Percentiles rank a stretch among this genome's conserved stretches.
These are phyloP conservation scores for Platycheirus albimanus DNA, from an alignment of 2,888 invertebrate species.

Conservation along the genomic window DNA sequence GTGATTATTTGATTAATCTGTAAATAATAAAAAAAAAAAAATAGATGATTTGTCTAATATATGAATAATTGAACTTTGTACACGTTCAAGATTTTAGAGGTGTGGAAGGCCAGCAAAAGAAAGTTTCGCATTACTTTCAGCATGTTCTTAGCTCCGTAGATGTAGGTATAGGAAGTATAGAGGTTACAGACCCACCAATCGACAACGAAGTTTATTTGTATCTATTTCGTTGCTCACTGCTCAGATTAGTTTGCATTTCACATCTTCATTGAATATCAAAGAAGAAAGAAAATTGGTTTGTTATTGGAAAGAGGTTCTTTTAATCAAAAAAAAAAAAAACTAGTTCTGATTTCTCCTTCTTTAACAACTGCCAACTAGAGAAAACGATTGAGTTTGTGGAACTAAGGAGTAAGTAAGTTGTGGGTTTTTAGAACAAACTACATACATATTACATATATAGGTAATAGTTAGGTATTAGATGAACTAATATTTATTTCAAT, in stretches of 20 bases:
- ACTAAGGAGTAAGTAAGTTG: too few relatives aligned
- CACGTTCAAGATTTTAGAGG: neutral
- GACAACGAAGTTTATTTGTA: slow-evolving; percentile 26
- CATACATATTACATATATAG: too few relatives aligned
- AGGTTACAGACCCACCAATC: slow-evolving; percentile 38
- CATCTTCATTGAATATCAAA: slow-evolving; percentile 44
- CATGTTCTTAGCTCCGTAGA: neutral
- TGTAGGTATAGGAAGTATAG: neutral
- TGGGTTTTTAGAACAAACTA: too few relatives aligned
- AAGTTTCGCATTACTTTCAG: slow-evolving; percentile 62
- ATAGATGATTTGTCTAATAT: too few relatives aligned
- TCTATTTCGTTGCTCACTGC: slow-evolving; percentile 16
- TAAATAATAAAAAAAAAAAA: too few relatives aligned
- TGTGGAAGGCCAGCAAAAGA: slow-evolving; percentile 40
- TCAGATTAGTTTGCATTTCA: slow-evolving; percentile 50
- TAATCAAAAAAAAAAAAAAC: slow-evolving; percentile 30
- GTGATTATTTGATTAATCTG: neutral
- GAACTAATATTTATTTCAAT: too few relatives aligned
- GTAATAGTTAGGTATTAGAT: too few relatives aligned
- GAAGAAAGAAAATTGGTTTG: slow-evolving; percentile 15
- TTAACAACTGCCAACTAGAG: neutral
- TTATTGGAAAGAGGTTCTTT: slow-evolving; percentile 15
- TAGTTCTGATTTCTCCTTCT: slow-evolving; percentile 43
- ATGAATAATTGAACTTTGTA: too few relatives aligned
- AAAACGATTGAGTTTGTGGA: slow-evolving; percentile 1